Evolutionary conservation across 2,797 vertebrate species (phyloP), one percentile per base, ranked within the genome.

Genomic region (Adrianichthys oophorus): DNA sequence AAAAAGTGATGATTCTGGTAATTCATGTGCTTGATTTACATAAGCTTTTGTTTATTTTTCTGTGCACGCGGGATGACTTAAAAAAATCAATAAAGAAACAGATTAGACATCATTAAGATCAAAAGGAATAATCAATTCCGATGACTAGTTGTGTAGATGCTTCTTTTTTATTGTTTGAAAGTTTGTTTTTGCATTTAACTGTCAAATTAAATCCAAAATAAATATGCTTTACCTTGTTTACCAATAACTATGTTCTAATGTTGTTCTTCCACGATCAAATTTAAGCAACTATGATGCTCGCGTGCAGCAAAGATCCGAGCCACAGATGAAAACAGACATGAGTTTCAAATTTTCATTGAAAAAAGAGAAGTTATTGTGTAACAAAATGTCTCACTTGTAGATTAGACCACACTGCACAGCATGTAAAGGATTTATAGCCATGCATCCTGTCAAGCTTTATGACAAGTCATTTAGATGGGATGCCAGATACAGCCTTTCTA

Each of bases 271-370:
- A 32, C 7, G 29, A 32, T 32, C 29, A 32, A 32, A 32, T 12
- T 32, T 8, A 6, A 26, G 26, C 26, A 7, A 12, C 10, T 10
- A 8, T 32, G 7, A 32, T 64, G 70, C 65, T 74, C 70, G 76
- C 69, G 64, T 75, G 72, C 65, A 56, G 64, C 48, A 65, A 55
- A 37, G 42, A 58, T 56, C 29, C 64, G 37, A 29, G 32, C 29
- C 41, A 43, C 29, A 56, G 26, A 19, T 50, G 29, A 4, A 6
- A 12, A 56, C 18, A 26, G 50, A 45, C 37, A 0, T 56, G 61
- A 74, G 56, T 58, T 45, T 43, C 63, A 83, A 80, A 85, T 85
- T 73, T 74, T 52, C 71, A 72, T 52, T 82, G 78, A 84, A 75
- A 76, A 76, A 78, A 71, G 62, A 52, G 67, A 70, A 67, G 67